Evolutionary conservation across 2,797 vertebrate genomes (phyloP), one percentile per base, ranked within the genome.

Genomic region (Clarias pachynema): DNA sequence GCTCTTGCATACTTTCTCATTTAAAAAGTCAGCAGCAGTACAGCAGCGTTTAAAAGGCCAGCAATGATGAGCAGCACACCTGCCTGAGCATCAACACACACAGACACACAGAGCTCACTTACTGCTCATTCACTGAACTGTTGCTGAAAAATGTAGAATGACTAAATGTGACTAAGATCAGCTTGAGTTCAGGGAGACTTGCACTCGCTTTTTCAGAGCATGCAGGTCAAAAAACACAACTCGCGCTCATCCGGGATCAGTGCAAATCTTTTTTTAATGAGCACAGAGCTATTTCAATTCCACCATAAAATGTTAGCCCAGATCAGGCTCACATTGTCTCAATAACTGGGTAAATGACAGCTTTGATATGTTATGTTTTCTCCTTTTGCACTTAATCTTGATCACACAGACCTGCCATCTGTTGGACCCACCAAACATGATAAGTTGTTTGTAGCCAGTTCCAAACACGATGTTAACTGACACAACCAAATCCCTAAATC

Each of bases 211-310:
- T 57, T 84, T 49, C 15, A 57, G 53, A 65, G 77, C 74, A 59
- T 29, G 31, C 56, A 73, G 86, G 84, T 85, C 69, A 89, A 75
- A 89, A 87, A 87, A 74, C 81, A 79, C 82, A 75, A 75, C 62
- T 73, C 63, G 73, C 37, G 84, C 72, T 53, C 37, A 74, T 82
- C 86, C 79, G 63, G 40, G 66, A 80, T 62, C 79, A 2, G 31
- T 37, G 34, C 31, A 37, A 57, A 29, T 26, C 49, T 70, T 70
- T 70, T 44, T 14, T 24, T 1, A 40, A 9, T 44, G 10, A 72
- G 12, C 24, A 40, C 15, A 5, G 69, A 44, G 24, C 40, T 74
- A 16, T 53, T 56, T 74, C 15, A 16, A 29, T 57, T 57, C 20
- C 73, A 57, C 49, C 8, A 20, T 56, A 26, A 74, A 29, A 53